Conservation (phyloP, 2,113 vertebrate species). For the Ptyas mucosa region DNA sequence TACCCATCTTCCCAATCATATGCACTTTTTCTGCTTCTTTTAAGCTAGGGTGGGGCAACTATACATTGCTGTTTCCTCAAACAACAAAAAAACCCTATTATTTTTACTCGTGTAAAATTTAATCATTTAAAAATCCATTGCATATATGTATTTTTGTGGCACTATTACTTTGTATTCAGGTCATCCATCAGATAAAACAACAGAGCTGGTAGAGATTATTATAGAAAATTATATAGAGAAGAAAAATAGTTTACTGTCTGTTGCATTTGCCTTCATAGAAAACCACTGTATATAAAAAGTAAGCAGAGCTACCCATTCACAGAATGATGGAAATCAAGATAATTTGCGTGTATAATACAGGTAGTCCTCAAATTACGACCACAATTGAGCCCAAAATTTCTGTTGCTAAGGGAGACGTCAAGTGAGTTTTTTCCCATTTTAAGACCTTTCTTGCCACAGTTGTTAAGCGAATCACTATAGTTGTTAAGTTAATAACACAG, state of each 20-base stretch:
- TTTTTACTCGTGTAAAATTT: neutral
- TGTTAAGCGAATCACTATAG: neutral
- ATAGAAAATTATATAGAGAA: slow-evolving; percentile 21
- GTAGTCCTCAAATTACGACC: neutral
- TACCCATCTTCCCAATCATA: neutral
- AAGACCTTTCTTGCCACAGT: neutral
- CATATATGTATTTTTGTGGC: neutral
- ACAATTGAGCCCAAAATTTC: neutral
- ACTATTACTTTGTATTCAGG: neutral
- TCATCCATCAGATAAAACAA: neutral
- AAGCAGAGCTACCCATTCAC: slow-evolving; percentile 58
- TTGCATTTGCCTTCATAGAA: slow-evolving; percentile 28
- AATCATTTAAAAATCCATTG: neutral
- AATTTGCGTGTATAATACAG: neutral
- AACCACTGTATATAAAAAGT: neutral
- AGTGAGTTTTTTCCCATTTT: neutral
- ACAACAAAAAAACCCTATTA: neutral
- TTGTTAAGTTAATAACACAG: neutral
- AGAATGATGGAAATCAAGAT: slow-evolving; percentile 27
- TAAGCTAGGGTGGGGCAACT: neutral
- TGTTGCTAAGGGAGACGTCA: neutral
- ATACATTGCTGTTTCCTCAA: neutral
- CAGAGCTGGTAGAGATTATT: neutral
- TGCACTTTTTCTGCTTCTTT: neutral
- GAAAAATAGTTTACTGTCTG: neutral